Conservation (phyloP, 2,888 invertebrate genomes). For the Toxonevra muliebris region DNA sequence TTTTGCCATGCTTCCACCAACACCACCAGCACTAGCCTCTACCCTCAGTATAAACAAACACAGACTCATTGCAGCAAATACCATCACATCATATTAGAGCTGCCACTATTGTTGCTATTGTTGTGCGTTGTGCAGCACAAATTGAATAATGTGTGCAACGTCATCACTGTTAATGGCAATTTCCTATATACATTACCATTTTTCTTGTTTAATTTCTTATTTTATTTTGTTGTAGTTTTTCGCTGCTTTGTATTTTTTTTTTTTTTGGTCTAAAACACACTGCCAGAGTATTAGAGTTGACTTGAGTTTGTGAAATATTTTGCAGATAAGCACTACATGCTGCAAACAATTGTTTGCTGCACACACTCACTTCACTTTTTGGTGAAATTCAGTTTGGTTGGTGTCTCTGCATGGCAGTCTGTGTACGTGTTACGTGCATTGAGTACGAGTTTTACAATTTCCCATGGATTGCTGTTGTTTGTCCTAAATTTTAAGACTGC, state of each 20-base stretch:
- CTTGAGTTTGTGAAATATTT: conserved; percentile 38
- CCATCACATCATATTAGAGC: too few species aligned
- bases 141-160: conserved; percentile 17
- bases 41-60: too few species aligned
- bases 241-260: conserved; percentile 39
- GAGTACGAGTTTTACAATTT: conserved; percentile 11
- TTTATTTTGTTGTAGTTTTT: conserved; percentile 33
- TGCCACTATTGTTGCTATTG: too few species aligned
- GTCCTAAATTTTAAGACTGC: conserved; percentile 8
- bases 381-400: conserved; percentile 3
- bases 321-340: conserved; percentile 39
- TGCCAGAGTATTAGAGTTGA: too few species aligned
- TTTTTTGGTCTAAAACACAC: conserved; percentile 24
- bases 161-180: conserved; percentile 23
- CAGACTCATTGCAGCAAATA: too few species aligned
- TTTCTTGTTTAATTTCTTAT: not conserved
- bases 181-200: not conserved
- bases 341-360: conserved; percentile 16
- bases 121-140: too few species aligned
- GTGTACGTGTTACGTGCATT: too few species aligned
- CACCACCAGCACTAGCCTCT: too few species aligned
- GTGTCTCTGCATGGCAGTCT: conserved; percentile 19
- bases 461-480: conserved; percentile 3
- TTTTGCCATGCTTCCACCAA: too few species aligned
- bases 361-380: conserved; percentile 6